Percentiles rank a stretch among this genome's conserved stretches.
phyloP scores from a whole-genome alignment of 2,797 vertebrate genomes.

The Aplochiton taeniatus region DNA sequence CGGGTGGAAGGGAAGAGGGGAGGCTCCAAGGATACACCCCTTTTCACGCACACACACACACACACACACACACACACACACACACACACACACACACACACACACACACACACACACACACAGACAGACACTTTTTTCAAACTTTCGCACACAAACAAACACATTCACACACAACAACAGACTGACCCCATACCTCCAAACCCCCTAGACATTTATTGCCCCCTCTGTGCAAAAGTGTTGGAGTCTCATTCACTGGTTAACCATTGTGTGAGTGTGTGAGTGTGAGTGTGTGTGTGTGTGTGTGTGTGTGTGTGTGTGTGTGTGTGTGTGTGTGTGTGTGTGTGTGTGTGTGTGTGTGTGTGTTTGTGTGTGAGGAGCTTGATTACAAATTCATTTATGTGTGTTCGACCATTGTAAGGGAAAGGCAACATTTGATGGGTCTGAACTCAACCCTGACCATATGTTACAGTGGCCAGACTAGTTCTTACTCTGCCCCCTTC shows the following conservation, averaged over 20 bases:
- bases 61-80: too few relatives aligned
- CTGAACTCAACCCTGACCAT: conserved; percentile 95
- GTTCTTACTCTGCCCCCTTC: conserved; percentile 32
- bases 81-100: not conserved
- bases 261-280: conserved; percentile 51
- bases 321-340: conserved; percentile 21
- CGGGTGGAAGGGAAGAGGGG: conserved; percentile 66
- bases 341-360: not conserved
- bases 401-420: conserved; percentile 88
- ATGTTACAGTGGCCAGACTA: conserved; percentile 64
- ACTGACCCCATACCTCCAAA: conserved; percentile 37
- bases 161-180: conserved; percentile 2
- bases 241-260: conserved; percentile 68
- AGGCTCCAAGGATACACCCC: conserved; percentile 52
- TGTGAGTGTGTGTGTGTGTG: conserved; percentile 17
- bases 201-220: conserved; percentile 69
- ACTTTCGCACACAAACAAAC: conserved; percentile 46
- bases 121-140: conserved; percentile 34
- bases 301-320: conserved; percentile 42
- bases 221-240: conserved; percentile 68
- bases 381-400: conserved; percentile 84
- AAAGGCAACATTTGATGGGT: conserved; percentile 89
- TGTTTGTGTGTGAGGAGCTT: conserved; percentile 33
- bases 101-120: conserved; percentile 36
- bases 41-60: conserved; percentile 28